Evolutionary conservation across 2,888 invertebrate species (phyloP).

Genomic region (Lasius fuliginosus): DNA sequence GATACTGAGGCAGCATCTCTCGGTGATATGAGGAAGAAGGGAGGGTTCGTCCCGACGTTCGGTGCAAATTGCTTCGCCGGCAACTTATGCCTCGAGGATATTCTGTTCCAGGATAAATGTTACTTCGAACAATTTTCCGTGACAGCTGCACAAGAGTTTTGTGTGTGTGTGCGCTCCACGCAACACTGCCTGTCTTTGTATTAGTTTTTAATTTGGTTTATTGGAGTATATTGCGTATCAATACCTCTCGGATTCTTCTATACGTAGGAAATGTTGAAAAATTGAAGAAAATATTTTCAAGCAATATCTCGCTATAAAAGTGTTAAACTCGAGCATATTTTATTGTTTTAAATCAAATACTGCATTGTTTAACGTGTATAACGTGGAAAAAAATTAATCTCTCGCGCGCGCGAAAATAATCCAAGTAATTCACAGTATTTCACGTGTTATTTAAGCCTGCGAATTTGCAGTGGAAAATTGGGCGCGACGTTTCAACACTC

Average conservation of each 20-base stretch:
- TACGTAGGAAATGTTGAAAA: background rate
- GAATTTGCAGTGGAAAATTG: slow-evolving; percentile 39
- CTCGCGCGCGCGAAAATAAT: background rate
- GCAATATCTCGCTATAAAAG: background rate
- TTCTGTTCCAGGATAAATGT: slow-evolving; percentile 39
- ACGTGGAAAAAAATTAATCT: background rate
- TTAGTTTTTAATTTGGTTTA: slow-evolving; percentile 21
- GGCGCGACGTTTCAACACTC: slow-evolving; percentile 42
- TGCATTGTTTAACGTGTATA: background rate
- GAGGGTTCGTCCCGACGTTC: background rate
- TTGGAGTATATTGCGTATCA: background rate
- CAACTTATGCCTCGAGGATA: slow-evolving; percentile 43
- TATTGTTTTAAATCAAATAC: background rate
- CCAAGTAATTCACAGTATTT: background rate
- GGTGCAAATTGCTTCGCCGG: slow-evolving; percentile 44
- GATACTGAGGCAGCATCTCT: background rate
- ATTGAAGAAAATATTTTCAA: background rate
- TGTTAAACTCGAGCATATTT: background rate
- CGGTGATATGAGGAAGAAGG: background rate
- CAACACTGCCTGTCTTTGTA: background rate
- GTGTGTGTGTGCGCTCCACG: background rate
- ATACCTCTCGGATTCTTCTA: background rate
- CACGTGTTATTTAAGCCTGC: slow-evolving; percentile 20
- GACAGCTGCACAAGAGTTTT: background rate
- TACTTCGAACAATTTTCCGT: slow-evolving; percentile 4